phyloP scores from a whole-genome alignment of 2,113 vertebrate species.

The Indicator maculatus region DNA sequence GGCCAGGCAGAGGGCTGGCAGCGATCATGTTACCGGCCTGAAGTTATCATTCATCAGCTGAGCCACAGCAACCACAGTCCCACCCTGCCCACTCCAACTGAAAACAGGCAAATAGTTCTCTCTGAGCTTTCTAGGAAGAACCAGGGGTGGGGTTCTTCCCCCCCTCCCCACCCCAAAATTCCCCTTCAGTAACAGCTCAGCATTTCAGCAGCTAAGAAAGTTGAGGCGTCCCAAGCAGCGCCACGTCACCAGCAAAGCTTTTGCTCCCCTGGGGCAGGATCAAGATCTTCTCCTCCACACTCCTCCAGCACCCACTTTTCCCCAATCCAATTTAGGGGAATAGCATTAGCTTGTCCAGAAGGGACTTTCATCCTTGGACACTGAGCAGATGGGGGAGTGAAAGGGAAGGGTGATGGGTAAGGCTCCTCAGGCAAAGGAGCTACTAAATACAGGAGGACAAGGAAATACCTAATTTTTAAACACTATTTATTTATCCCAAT shows the following conservation, averaged over 20 bases:
- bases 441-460: neutral
- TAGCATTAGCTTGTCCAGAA: constrained; percentile 11
- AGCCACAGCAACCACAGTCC: neutral
- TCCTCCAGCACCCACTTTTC: neutral
- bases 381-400: constrained; percentile 39
- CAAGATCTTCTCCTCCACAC: neutral
- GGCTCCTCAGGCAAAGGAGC: neutral
- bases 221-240: fast-evolving
- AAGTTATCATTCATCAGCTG: constrained; percentile 22
- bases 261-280: fast-evolving
- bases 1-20: neutral
- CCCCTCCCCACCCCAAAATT: neutral
- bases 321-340: constrained; percentile 38
- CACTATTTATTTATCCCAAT: neutral
- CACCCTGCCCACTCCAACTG: neutral
- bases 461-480: neutral
- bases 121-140: neutral
- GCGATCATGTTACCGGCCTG: neutral
- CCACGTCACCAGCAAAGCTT: neutral
- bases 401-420: neutral
- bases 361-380: neutral
- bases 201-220: neutral
- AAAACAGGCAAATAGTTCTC: neutral
- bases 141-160: too few species aligned
- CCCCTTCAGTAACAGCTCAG: neutral